phyloP scores from a whole-genome alignment of 2,113 vertebrate species.

The Solenodon paradoxus region DNA sequence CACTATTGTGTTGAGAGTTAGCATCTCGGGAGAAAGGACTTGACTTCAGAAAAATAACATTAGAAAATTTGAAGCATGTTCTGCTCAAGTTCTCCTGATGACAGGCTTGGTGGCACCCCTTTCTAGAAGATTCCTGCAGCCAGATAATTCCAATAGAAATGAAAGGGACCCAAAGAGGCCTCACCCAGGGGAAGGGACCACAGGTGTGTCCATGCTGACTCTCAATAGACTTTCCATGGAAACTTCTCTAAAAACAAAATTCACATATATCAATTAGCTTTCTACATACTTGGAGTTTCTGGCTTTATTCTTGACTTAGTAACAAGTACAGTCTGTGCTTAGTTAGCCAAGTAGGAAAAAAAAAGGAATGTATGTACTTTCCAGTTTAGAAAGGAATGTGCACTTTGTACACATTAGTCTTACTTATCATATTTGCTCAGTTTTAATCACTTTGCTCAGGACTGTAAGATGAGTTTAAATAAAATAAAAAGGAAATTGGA shows the following conservation, averaged over 20 bases:
- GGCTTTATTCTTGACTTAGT: slow-evolving; percentile 36
- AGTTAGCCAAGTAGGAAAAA: neutral
- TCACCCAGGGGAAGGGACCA: fast-evolving
- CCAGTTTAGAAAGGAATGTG: slow-evolving; percentile 37
- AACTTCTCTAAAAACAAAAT: neutral
- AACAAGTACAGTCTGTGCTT: slow-evolving; percentile 40
- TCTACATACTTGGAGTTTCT: neutral
- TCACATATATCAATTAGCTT: neutral
- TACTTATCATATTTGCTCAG: slow-evolving; percentile 24
- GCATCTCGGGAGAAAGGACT: neutral
- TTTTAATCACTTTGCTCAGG: slow-evolving; percentile 3
- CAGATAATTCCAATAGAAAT: neutral
- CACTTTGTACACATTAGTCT: neutral
- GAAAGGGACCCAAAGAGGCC: neutral
- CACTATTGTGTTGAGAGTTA: neutral
- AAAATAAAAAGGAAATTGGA: slow-evolving; percentile 59
- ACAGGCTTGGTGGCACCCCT: neutral
- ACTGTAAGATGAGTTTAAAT: slow-evolving; percentile 26
- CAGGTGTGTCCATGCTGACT: neutral
- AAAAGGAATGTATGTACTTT: neutral
- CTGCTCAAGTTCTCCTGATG: fast-evolving
- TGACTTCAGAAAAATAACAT: neutral
- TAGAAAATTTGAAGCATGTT: neutral
- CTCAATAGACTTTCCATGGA: neutral
- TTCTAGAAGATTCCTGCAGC: neutral